Base-by-base conservation (phyloP, 2,888 invertebrate genomes). In the Nomada hirtipes region DNA sequence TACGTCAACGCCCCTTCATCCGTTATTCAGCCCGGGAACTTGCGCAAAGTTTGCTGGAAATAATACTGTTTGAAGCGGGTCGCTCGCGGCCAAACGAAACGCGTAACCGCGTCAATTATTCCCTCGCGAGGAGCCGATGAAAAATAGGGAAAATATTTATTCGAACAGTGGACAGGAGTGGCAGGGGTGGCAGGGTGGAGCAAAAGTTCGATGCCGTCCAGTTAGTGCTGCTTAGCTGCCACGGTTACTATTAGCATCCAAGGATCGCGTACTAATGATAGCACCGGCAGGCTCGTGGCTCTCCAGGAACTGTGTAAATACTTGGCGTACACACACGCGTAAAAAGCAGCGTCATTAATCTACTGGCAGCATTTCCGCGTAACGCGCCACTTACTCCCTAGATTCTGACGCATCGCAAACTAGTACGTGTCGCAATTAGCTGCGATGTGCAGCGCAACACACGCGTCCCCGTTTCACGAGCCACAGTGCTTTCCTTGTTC, bases 11-110 rank as follows among this genome's bases (percentile, higher is more conserved):
- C 73, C 55, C 69, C 76, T 53, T 59, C 61, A 42, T 71, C 61
- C 63, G 65, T 68, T 80, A 76, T 82, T 73, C 79, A 71, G 36
- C 67, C 60, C 15, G 60, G 20, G 42, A 55, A 60, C 57, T 61
- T 72, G 55, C 65, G 47, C 78, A 67, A 83, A 81, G 50, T 85
- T 87, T 65, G 65, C 59, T 70, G 61, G 73, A 83, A 87, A 87
- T 79, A 85, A 87, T 73, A 78, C 74, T 60, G 72, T 83, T 75
- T 50, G 74, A 68, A 67, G 76, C 73, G 67, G 18, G 55, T 1
- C 18, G 68, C 61, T 53, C 36, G 57, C 36, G 26, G 65, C 55
- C 59, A 47, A 64, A 71, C 26, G 76, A 7, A 52, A 61, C 82
- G 57, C 57, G 26, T n/a, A 57, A 65, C 78, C 59, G 53, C 53